These are phyloP conservation scores for Conus canariensis DNA, from an alignment of 2,888 invertebrate genomes.

Conservation along the genomic window DNA sequence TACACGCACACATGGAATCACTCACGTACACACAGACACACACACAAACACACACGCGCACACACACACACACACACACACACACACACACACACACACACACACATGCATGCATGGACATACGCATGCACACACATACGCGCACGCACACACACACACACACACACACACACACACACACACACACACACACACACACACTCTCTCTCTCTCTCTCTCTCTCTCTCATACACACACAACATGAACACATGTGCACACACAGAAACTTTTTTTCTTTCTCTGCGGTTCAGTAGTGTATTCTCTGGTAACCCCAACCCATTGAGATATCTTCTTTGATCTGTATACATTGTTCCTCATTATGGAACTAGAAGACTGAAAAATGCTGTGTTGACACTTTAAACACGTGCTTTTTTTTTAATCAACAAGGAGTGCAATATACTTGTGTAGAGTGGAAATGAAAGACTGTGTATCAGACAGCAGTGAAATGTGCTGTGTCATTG, in stretches of 20 bases:
- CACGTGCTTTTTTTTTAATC: no score
- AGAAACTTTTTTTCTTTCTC: no score
- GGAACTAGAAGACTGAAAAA: background rate
- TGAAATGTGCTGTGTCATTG: background rate
- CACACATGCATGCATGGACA: background rate
- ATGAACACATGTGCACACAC: no score
- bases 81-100: constrained; percentile 26
- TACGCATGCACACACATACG: background rate
- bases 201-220: background rate
- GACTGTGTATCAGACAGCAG: background rate
- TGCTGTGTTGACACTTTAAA: no score
- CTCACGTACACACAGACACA: background rate
- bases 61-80: background rate
- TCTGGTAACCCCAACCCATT: background rate
- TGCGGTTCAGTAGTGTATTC: background rate
- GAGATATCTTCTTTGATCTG: no score
- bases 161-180: constrained; percentile 10
- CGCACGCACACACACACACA: constrained; percentile 1
- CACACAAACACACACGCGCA: background rate
- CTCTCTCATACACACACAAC: no score
- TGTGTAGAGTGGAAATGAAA: no score
- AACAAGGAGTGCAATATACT: no score
- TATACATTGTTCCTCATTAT: no score
- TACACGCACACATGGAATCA: background rate
- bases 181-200: constrained; percentile 26